Evolutionary conservation across 1,140 invertebrate species (phyloP), one percentile per base, ranked within the genome.

Genomic region (Sinella curviseta): DNA sequence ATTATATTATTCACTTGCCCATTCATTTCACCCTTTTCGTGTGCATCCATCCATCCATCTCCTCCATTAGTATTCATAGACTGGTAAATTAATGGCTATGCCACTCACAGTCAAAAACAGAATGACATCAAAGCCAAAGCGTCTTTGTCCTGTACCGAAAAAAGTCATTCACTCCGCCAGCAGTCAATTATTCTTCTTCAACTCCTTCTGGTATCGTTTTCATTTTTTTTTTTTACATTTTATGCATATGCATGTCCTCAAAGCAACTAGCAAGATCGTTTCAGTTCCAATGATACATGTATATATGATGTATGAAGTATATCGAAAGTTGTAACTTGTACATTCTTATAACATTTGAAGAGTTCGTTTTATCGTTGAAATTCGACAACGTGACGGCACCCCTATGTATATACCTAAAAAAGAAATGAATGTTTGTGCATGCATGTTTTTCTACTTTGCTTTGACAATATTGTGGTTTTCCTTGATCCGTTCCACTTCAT

Each of bases 31-130:
- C 55, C 55, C 55, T 60, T 33, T 33, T 70, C 65, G 30, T 70
- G 65, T 70, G 65, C 65, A 70, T 70, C 65, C 65, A 70, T 70
- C 65, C 65, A 33, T 70, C 65, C 65, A 70, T 70, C 65, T 70
- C 65, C 31, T 33, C 65, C 65, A 70, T 70, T 70, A 70, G 65
- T 70, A 70, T 70, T 70, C 65, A 70, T 70, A 70, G 65, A 70
- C 65, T 70, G 31, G 65, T 70, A 70, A 70, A 70, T 70, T 70
- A 70, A 70, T 70, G 65, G 65, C 65, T 70, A 70, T 70, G 65
- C 65, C 65, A 70, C 65, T 70, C 65, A 70, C 65, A 70, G 65
- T 70, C 65, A 70, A 70, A 70, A 70, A 30, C 65, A 70, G 65
- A 70, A 70, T 70, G 65, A 70, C 65, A 70, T 70, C 65, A 70